Evolutionary conservation across 2,113 vertebrate species (phyloP).

Genomic region (Nesoenas mayeri): DNA sequence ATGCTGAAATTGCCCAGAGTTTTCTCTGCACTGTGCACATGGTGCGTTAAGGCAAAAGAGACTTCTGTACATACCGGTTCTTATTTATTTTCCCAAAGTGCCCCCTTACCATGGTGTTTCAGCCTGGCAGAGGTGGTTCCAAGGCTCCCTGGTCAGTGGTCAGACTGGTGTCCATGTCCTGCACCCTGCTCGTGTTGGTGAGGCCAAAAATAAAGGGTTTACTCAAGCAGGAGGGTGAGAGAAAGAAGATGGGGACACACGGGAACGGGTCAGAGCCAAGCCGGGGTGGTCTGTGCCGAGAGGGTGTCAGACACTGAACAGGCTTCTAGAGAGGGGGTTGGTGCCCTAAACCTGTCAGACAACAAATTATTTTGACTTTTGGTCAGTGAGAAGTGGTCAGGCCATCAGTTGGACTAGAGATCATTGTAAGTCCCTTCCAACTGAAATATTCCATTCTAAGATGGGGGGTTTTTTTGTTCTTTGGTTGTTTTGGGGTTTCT

Average conservation of each 20-base stretch:
- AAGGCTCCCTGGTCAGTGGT: not conserved
- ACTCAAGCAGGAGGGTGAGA: not conserved
- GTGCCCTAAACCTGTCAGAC: too few relatives aligned
- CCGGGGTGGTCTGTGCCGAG: too few relatives aligned
- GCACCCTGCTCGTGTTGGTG: not conserved
- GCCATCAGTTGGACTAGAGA: too few relatives aligned
- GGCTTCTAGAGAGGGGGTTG: not conserved
- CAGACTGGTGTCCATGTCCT: not conserved
- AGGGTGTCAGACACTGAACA: too few relatives aligned
- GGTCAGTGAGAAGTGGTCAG: too few relatives aligned
- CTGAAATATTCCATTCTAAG: too few relatives aligned
- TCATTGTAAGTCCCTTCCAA: too few relatives aligned
- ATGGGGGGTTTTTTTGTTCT: too few relatives aligned
- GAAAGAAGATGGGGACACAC: not conserved
- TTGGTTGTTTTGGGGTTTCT: too few relatives aligned
- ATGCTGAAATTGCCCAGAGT: not conserved
- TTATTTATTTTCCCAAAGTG: not conserved
- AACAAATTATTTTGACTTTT: too few relatives aligned
- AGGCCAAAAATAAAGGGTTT: not conserved
- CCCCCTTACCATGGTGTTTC: not conserved
- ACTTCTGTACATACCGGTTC: not conserved
- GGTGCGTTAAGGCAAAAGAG: not conserved
- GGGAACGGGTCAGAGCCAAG: not conserved
- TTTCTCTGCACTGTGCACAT: not conserved
- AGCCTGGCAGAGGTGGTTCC: not conserved